phyloP scores from a whole-genome alignment of 2,888 invertebrate species.

The Lacanobia oleracea region DNA sequence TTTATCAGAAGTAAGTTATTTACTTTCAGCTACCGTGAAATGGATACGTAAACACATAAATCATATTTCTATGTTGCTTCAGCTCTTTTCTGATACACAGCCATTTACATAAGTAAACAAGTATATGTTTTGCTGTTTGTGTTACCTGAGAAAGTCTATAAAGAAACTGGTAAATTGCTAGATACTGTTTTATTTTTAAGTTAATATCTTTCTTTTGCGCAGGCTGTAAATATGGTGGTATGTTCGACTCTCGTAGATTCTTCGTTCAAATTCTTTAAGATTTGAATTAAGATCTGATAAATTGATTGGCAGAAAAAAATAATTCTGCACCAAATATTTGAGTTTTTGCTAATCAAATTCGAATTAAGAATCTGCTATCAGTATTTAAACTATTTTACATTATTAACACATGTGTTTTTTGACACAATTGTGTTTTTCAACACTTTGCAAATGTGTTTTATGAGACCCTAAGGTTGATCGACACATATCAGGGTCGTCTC shows the following conservation, averaged over 20 bases:
- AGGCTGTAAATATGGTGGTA: not conserved
- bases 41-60: constrained; percentile 54
- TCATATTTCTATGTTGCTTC: constrained; percentile 37
- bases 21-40: constrained; percentile 44
- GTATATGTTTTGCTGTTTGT: constrained; percentile 24
- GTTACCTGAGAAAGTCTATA: not conserved
- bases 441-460: too few relatives aligned
- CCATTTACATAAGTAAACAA: constrained; percentile 49
- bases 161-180: not conserved
- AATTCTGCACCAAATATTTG: not conserved
- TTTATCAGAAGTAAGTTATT: constrained; percentile 46
- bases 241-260: not conserved
- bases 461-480: too few relatives aligned
- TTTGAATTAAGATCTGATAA: not conserved
- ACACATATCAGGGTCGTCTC: too few relatives aligned
- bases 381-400: not conserved
- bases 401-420: too few relatives aligned
- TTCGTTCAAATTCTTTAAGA: not conserved
- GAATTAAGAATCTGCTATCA: not conserved
- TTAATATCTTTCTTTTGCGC: not conserved
- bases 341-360: not conserved
- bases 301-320: not conserved
- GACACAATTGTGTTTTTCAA: too few relatives aligned
- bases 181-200: not conserved
- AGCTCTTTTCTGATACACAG: constrained; percentile 22